These are phyloP conservation scores for silkworm (Bombyx mori) DNA, from an alignment of 1,140 invertebrate genomes.

Conservation along the genomic window ASM3026992v2 NC_085115.1:4438001-4438500, in stretches of 20 bases:
- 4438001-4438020: too few relatives aligned
- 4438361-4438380: slow-evolving; percentile 48
- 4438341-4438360: slow-evolving; percentile 40
- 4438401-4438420: slow-evolving; percentile 37
- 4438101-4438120: too few relatives aligned
- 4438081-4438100: not conserved
- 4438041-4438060: too few relatives aligned
- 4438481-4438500: not conserved
- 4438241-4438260: slow-evolving; percentile 50
- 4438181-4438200: too few relatives aligned
- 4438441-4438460: slow-evolving; percentile 17
- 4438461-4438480: slow-evolving; percentile 11
- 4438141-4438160: too few relatives aligned
- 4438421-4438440: slow-evolving; percentile 28
- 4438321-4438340: slow-evolving; percentile 60
- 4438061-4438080: too few relatives aligned
- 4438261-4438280: slow-evolving; percentile 37
- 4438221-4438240: slow-evolving; percentile 30
- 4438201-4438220: slow-evolving; percentile 14
- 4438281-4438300: slow-evolving; percentile 48
- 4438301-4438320: slow-evolving; percentile 31
- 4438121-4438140: too few relatives aligned
- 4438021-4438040: too few relatives aligned
- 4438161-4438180: too few relatives aligned
- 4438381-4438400: slow-evolving; percentile 24